phyloP scores from a whole-genome alignment of 2,888 invertebrate genomes.

The Lysandra bellargus region DNA sequence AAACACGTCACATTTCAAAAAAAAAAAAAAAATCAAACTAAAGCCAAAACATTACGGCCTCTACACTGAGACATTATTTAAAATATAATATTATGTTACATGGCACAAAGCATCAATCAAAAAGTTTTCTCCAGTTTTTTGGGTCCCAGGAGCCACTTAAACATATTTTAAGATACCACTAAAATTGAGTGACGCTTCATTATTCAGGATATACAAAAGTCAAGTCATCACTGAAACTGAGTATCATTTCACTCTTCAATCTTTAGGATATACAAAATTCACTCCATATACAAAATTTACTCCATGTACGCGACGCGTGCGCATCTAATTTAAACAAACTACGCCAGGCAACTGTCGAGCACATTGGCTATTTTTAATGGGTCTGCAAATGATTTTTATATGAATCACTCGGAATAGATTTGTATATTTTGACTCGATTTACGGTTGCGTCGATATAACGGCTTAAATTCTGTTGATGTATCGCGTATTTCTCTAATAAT shows the following conservation, averaged over 20 bases:
- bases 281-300: background rate
- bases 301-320: background rate
- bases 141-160: background rate
- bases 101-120: background rate
- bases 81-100: too few species aligned
- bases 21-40: too few species aligned
- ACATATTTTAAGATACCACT: background rate
- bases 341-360: conserved; percentile 37
- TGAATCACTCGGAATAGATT: conserved; percentile 34
- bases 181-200: background rate
- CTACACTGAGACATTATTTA: background rate
- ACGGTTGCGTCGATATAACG: background rate
- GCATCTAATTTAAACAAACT: conserved; percentile 36
- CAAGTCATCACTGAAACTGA: background rate
- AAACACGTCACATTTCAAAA: background rate
- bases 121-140: background rate
- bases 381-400: conserved; percentile 36
- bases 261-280: background rate
- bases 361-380: conserved; percentile 41
- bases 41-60: background rate
- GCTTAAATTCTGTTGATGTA: background rate
- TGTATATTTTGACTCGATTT: conserved; percentile 30
- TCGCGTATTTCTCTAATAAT: background rate
- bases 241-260: background rate
- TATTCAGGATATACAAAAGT: background rate